Percentiles rank a stretch among this genome's conserved stretches.
These are phyloP conservation scores for Noctua fimbriata DNA, from an alignment of 2,888 invertebrate species.

Conservation along the genomic window DNA sequence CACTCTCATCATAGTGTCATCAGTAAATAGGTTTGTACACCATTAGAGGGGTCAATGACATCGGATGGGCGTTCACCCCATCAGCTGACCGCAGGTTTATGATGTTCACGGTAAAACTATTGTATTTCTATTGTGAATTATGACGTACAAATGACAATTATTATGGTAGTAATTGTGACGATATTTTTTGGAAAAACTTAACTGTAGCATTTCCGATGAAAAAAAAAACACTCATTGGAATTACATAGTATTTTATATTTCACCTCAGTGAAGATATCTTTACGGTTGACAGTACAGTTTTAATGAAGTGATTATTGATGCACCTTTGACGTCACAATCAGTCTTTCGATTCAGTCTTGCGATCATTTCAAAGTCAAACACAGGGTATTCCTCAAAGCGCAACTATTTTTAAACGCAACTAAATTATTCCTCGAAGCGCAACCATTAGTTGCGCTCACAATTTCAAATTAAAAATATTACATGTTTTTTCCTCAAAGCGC, in stretches of 20 bases:
- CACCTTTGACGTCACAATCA: constrained; percentile 34
- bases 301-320: constrained; percentile 23
- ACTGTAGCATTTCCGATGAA: not conserved
- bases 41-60: constrained; percentile 68
- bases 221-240: not conserved
- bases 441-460: too few relatives aligned
- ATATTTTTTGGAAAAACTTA: constrained; percentile 10
- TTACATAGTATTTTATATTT: not conserved
- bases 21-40: constrained; percentile 65
- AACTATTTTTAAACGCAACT: too few relatives aligned
- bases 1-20: constrained; percentile 64
- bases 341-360: constrained; percentile 7
- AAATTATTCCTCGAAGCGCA: too few relatives aligned
- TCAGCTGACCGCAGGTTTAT: constrained; percentile 71
- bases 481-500: too few relatives aligned
- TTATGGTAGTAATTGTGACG: constrained; percentile 12
- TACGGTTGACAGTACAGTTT: constrained; percentile 14
- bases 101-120: constrained; percentile 49
- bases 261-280: not conserved
- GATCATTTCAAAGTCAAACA: constrained; percentile 24
- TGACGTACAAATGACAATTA: constrained; percentile 22
- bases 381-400: too few relatives aligned
- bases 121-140: constrained; percentile 41
- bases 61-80: constrained; percentile 66
- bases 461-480: too few relatives aligned